Evolutionary conservation across 53 echinoderm and acorn worm species (phyloP).

Genomic region (Astropecten irregularis): DNA sequence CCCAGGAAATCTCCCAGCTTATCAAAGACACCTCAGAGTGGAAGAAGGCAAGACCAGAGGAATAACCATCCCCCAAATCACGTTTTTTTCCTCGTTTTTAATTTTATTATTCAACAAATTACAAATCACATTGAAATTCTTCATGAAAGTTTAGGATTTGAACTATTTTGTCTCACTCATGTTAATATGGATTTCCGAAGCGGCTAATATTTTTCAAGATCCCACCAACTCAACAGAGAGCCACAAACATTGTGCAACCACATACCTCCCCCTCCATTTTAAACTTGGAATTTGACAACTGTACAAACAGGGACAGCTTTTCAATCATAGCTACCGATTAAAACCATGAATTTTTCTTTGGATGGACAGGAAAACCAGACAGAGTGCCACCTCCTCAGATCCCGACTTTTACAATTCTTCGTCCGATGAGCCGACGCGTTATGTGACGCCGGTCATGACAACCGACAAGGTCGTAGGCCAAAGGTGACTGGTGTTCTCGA

Average conservation of each 20-base stretch:
- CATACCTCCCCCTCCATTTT: too few relatives aligned
- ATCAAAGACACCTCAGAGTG: background rate
- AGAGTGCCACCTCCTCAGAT: background rate
- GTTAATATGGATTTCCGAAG: too few relatives aligned
- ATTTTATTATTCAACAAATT: background rate
- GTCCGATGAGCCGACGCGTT: conserved; percentile 31
- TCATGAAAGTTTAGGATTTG: too few relatives aligned
- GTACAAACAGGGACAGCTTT: too few relatives aligned
- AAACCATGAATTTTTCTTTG: background rate
- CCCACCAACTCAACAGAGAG: too few relatives aligned
- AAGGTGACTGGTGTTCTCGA: conserved; percentile 45
- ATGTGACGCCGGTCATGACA: conserved; percentile 10
- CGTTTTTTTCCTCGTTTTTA: too few relatives aligned
- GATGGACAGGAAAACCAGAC: background rate
- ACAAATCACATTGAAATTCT: background rate
- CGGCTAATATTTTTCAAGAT: too few relatives aligned
- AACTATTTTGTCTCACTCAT: too few relatives aligned
- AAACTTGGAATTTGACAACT: too few relatives aligned
- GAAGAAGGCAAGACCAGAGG: background rate
- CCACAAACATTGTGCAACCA: too few relatives aligned
- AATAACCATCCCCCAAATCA: too few relatives aligned
- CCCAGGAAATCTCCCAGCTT: background rate
- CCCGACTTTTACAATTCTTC: conserved; percentile 39
- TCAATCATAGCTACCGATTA: too few relatives aligned
- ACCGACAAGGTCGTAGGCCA: conserved; percentile 39